Base-by-base conservation (phyloP, 2,113 vertebrate species). In the Triplophysa siluroides region DNA sequence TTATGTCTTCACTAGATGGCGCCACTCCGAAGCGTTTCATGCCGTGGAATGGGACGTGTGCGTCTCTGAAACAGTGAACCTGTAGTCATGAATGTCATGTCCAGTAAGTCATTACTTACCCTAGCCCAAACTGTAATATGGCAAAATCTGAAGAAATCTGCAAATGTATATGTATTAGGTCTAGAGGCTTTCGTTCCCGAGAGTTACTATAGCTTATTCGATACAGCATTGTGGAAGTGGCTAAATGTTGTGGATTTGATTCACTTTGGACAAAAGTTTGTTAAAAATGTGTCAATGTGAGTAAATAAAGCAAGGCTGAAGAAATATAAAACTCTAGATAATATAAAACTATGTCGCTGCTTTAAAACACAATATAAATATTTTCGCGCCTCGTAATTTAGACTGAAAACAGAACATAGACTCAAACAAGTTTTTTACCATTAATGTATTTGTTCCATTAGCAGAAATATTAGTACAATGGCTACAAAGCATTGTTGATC, bases 1-100 rank as follows among this genome's bases (percentile, higher is more conserved):
- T 14, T 41, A 0, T 69, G 54, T 26, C 26, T 76, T 68, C 83
- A 79, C 19, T 50, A 84, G 83, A 75, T 84, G 80, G 83, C 52
- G 66, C 62, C 61, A 24, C 3, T 5, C 43, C 67, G 62, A 70
- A 73, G 62, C 67, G 56, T 56, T 70, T 64, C 43, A 43, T n/a
- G 18, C 9, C 12, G 8, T 33, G 19, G 18, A 5, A 62, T n/a
- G 18, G 43, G 60, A 8, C 60, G 26, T 21, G 5, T 23, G 1
- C 54, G n/a, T 38, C 70, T 45, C 23, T 26, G 24, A 76, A 1
- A 8, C 33, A 61, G 54, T 26, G 21, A 75, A 62, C 58, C 21
- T 63, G 58, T 63, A 33, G 33, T 45, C 33, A 45, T 60, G 33
- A 54, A 60, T 61, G 71, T 41, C 58, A 47, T 75, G 72, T 75